These are phyloP conservation scores for Trichomycterus rosablanca DNA, from an alignment of 2,113 vertebrate genomes.

Conservation along the genomic window DNA sequence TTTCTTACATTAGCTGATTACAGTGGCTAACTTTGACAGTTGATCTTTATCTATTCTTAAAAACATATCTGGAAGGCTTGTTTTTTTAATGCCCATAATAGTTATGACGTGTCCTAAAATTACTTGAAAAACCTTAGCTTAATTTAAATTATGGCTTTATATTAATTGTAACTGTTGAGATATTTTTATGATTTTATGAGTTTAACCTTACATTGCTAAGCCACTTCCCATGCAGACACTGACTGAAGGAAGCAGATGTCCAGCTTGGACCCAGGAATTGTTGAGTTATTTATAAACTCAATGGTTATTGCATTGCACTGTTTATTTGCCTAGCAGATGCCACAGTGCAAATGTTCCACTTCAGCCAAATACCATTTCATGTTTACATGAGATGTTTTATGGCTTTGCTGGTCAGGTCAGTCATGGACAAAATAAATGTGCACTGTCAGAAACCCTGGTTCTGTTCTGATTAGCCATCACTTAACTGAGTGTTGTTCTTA, in stretches of 20 bases:
- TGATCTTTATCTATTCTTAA: too few relatives aligned
- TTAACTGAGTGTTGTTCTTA: too few relatives aligned
- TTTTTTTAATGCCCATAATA: too few relatives aligned
- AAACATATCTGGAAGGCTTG: neutral
- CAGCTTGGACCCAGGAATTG: conserved; percentile 33
- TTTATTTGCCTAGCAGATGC: conserved; percentile 41
- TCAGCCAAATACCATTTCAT: conserved; percentile 1
- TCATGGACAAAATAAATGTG: neutral
- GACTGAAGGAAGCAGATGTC: conserved; percentile 43
- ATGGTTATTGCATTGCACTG: conserved; percentile 33
- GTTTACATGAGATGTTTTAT: conserved; percentile 11
- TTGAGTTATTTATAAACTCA: conserved; percentile 46
- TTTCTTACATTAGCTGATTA: too few relatives aligned
- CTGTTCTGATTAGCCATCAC: neutral
- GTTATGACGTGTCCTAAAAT: neutral
- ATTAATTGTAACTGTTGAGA: too few relatives aligned
- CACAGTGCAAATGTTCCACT: conserved; percentile 13
- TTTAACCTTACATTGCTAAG: conserved; percentile 25
- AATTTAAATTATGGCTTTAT: too few relatives aligned
- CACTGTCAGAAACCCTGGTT: neutral
- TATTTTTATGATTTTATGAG: too few relatives aligned
- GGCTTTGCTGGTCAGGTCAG: neutral
- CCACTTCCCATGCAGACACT: conserved; percentile 30
- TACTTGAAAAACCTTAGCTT: neutral
- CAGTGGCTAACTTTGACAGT: too few relatives aligned